Evolutionary conservation across 2,113 vertebrate species (phyloP).

Genomic region (Sander lucioperca): DNA sequence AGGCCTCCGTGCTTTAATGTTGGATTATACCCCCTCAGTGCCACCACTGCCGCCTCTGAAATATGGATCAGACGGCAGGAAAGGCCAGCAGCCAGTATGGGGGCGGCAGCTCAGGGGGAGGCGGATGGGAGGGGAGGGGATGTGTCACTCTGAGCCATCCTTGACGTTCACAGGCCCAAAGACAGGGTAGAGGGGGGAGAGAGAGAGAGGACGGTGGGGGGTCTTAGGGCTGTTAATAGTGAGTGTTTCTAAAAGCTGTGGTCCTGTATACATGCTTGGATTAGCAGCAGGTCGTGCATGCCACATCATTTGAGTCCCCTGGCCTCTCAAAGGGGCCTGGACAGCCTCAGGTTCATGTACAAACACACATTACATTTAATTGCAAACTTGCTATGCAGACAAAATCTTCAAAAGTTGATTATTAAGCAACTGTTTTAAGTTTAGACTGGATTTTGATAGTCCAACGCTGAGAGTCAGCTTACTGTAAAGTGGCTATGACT

Average conservation of each 20-base stretch:
- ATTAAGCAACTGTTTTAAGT: neutral
- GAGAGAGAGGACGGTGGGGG: constrained; percentile 43
- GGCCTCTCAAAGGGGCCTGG: constrained; percentile 9
- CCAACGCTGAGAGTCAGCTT: neutral
- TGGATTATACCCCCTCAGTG: constrained; percentile 81
- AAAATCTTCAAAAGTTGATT: neutral
- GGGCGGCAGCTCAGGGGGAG: constrained; percentile 65
- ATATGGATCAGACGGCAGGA: constrained; percentile 83
- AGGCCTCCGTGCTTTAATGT: constrained; percentile 77
- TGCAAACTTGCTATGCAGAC: neutral
- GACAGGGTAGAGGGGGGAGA: constrained; percentile 29
- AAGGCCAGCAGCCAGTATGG: constrained; percentile 83
- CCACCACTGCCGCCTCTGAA: constrained; percentile 79
- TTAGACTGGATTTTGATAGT: neutral
- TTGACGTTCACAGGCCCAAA: constrained; percentile 71
- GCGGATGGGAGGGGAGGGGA: constrained; percentile 35
- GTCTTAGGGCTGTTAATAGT: constrained; percentile 59
- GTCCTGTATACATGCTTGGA: constrained; percentile 16
- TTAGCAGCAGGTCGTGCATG: constrained; percentile 38
- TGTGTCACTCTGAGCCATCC: constrained; percentile 67
- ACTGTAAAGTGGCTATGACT: neutral
- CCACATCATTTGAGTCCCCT: constrained; percentile 5
- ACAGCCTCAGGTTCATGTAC: constrained; percentile 1
- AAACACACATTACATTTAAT: constrained; percentile 4
- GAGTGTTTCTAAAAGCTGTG: constrained; percentile 55